Evolutionary conservation across 2,888 invertebrate genomes (phyloP), one percentile per base, ranked within the genome.

Genomic region (Nowickia ferox): DNA sequence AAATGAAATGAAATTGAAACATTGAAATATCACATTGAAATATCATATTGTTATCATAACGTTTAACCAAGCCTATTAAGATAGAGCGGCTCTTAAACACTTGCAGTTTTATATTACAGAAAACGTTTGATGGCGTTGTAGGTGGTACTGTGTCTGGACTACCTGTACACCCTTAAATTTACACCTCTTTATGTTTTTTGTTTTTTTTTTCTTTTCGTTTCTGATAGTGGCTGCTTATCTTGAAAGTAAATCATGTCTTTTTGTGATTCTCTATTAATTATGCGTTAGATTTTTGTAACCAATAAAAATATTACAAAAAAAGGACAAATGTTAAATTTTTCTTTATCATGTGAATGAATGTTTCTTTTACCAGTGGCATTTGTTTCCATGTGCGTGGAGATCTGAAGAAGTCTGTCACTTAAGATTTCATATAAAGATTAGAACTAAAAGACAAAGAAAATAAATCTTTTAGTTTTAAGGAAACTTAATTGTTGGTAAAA

Each of bases 81-180:
- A 79, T 65, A 42, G 55, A 44, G 40, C 61, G 74, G 30, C 30
- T 61, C 22, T 69, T 53, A 51, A 80, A 71, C 71, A 80, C 63
- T 65, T 76, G 68, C 75, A 53, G 46, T 61, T 15, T 40, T 44
- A 30, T 55, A 17, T 44, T 4, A 19, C 13, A 53, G 2, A 69
- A 38, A 69, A 40, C 13, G 8, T 51, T 66, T 57, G 57, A 75
- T 40, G 72, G 17, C 77, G 22, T 72, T 78, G 72, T 86, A 79
- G 86, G 86, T 86, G 86, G 83, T 83, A 68, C 79, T 76, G 82
- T 83, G 83, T 79, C 86, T 86, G 66, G 83, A 86, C 86, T 83
- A 86, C 83, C 82, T 83, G 75, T 15, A 83, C 83, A 66, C 79
- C 86, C 79, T 42, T 63, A 40, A 68, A 75, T 59, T 80, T 80